These are phyloP conservation scores for Drosophila quadrilineata DNA, from an alignment of 1,140 invertebrate species.

Conservation along the genomic window DNA sequence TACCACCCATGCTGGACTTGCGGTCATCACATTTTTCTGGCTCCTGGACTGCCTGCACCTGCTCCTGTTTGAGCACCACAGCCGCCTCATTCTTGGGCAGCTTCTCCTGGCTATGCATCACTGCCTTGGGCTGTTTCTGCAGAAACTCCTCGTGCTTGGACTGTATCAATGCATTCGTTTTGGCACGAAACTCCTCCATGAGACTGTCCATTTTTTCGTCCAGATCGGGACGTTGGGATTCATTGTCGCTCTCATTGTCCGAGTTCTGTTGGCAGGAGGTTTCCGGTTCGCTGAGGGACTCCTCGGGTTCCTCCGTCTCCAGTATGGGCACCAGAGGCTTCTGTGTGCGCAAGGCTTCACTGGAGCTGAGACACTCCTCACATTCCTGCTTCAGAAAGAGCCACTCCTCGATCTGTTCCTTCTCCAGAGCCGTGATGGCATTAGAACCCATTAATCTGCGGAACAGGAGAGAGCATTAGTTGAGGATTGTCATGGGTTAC, in stretches of 20 bases:
- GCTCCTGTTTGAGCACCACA: too few relatives aligned
- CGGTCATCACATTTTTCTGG: conserved; percentile 57
- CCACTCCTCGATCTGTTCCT: conserved; percentile 92
- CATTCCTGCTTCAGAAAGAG: conserved; percentile 91
- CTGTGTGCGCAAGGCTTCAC: conserved; percentile 82
- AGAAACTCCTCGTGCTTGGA: conserved; percentile 84
- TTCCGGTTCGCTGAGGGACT: conserved; percentile 82
- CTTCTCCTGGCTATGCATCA: conserved; percentile 76
- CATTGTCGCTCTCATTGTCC: conserved; percentile 85
- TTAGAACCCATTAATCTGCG: conserved; percentile 82
- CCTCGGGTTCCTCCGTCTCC: conserved; percentile 84
- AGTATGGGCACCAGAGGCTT: conserved; percentile 85
- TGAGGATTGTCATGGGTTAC: not conserved
- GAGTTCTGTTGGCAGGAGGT: conserved; percentile 83
- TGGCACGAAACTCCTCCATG: conserved; percentile 87
- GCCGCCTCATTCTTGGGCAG: conserved; percentile 34
- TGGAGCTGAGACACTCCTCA: conserved; percentile 89
- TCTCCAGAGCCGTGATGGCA: conserved; percentile 84
- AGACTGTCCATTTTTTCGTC: conserved; percentile 86
- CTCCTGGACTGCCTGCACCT: conserved; percentile 8
- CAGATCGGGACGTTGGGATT: conserved; percentile 85
- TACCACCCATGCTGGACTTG: conserved; percentile 53
- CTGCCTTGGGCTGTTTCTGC: conserved; percentile 76
- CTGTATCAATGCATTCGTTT: conserved; percentile 86
- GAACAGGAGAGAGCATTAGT: not conserved